A percentile compares a stretch with the other conserved stretches of the same genome.
Conservation (phyloP, 2,797 vertebrate species). For the Pogonophryne albipinna region DNA sequence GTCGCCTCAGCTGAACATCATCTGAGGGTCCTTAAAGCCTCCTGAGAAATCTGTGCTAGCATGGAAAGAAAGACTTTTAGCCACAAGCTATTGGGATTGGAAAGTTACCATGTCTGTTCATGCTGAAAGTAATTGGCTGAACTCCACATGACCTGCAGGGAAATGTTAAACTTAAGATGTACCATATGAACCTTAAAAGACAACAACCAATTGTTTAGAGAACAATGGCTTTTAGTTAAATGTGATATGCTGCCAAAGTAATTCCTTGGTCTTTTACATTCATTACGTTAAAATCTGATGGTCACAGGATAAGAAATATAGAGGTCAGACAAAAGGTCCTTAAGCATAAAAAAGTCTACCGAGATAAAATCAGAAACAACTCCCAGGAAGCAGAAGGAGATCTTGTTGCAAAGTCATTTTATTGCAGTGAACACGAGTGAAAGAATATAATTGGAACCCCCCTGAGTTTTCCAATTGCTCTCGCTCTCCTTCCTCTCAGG, state of each 20-base stretch:
- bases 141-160: constrained; percentile 31
- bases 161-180: constrained; percentile 12
- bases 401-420: constrained; percentile 60
- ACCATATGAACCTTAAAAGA: constrained; percentile 9
- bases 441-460: constrained; percentile 71
- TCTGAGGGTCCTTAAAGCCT: constrained; percentile 23
- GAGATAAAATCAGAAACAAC: constrained; percentile 47
- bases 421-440: constrained; percentile 42
- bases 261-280: not conserved
- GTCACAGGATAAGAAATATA: constrained; percentile 11
- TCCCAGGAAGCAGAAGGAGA: constrained; percentile 33
- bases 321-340: constrained; percentile 14
- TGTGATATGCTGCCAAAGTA: not conserved
- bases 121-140: constrained; percentile 29
- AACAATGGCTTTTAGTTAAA: constrained; percentile 27
- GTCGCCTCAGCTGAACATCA: constrained; percentile 33
- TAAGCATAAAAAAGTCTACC: constrained; percentile 25
- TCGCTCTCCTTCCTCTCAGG: constrained; percentile 51
- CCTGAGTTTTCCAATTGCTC: constrained; percentile 61
- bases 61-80: constrained; percentile 32
- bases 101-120: constrained; percentile 38
- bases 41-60: constrained; percentile 42
- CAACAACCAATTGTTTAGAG: not conserved
- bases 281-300: constrained; percentile 26
- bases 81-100: constrained; percentile 46